Conservation (phyloP, 2,888 invertebrate species). For the Gnatocerus cornutus region DNA sequence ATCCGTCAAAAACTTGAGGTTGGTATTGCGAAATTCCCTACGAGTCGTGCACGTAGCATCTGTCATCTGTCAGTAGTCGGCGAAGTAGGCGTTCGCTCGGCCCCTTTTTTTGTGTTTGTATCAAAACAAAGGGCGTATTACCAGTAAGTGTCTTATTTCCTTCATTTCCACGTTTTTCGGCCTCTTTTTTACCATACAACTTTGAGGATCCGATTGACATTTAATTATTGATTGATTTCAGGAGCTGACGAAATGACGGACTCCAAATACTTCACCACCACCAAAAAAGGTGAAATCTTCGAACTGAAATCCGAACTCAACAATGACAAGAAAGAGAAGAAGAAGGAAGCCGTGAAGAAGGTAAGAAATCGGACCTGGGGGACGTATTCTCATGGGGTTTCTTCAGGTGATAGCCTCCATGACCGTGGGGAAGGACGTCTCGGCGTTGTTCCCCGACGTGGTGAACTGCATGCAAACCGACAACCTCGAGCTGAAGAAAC, state of each 20-base stretch:
- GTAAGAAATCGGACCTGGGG: conserved; percentile 71
- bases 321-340: conserved; percentile 99
- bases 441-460: conserved; percentile 98
- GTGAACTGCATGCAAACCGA: conserved; percentile 99
- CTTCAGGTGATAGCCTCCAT: conserved; percentile 97
- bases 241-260: conserved; percentile 88
- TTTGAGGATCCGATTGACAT: neutral
- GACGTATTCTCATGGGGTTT: neutral
- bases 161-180: neutral
- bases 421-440: conserved; percentile 99
- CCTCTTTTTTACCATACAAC: neutral
- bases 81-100: neutral
- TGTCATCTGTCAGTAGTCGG: neutral
- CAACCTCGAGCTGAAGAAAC: conserved; percentile 97
- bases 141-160: neutral
- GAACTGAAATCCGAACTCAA: conserved; percentile 99
- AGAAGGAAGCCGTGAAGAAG: conserved; percentile 99
- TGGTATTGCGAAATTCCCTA: neutral
- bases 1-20: neutral
- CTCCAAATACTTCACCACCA: conserved; percentile 99
- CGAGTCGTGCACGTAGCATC: neutral
- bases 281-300: conserved; percentile 99
- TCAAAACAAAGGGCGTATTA: neutral
- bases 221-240: conserved; percentile 31
- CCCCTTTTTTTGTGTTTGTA: neutral